Base-by-base conservation (phyloP, 2,797 vertebrate genomes). In the Nannoperca obscura region DNA sequence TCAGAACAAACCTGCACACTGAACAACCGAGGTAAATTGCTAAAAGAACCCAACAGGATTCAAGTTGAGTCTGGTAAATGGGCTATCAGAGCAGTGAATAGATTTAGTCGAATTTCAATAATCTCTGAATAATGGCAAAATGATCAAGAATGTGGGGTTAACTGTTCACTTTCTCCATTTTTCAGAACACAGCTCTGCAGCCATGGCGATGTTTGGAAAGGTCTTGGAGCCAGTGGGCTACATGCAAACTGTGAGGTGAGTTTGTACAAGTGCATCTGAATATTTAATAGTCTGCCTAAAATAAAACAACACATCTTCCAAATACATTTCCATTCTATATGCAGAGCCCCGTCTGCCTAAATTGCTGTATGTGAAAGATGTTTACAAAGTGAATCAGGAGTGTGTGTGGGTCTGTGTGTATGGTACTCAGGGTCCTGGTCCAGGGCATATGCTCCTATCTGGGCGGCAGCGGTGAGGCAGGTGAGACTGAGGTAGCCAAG, bases 131-230 rank as follows among this genome's bases (percentile, higher is more conserved):
- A 20, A 58, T 19, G 10, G 1, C 9, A 38, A 42, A 27, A 2
- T 30, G 20, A 30, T 60, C 1, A 44, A 0, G 3, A 55, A 27
- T n/a, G 27, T 54, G 22, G 9, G 9, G 0, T 58, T 38, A 34
- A 42, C 4, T 36, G 38, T 64, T 75, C 7, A 30, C 9, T 36
- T 15, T 65, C 24, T 77, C 11, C 3, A 4, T 59, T 67, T 3
- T 3, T 38, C 36, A 40, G 27, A 22, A 47, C 2, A 12, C 32
- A 67, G 72, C 24, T 67, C 36, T 17, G 34, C 36, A 71, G 61
- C 32, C 76, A 95, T 95, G 95, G 90, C 94, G 1, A 90, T 94
- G 71, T 95, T 95, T 75, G 93, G 92, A 22, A 95, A 94, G 85
- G 89, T 93, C 42, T 85, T 95, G 80, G 95, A 95, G 80, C 94